A percentile compares a stretch with the other conserved stretches of the same genome.
phyloP scores from a whole-genome alignment of 2,888 invertebrate genomes.

The Punctoribates punctum region DNA sequence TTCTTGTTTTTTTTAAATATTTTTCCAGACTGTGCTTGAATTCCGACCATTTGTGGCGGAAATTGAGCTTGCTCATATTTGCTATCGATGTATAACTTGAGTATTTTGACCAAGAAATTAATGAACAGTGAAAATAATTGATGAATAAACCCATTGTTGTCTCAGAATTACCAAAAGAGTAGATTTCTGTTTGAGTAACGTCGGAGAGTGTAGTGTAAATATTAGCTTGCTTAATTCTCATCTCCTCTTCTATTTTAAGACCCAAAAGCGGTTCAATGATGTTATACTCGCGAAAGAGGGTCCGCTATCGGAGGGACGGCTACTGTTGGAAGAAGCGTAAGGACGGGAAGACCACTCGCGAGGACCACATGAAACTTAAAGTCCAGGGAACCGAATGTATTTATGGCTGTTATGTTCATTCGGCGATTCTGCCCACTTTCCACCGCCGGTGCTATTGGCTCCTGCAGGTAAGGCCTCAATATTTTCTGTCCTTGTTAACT shows the following conservation, averaged over 20 bases:
- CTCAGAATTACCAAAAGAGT: too few species aligned
- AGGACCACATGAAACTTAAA: slow-evolving; percentile 99
- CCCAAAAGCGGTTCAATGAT: slow-evolving; percentile 96
- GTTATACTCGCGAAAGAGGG: slow-evolving; percentile 91
- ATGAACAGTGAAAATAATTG: too few species aligned
- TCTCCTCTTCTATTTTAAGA: slow-evolving; percentile 63
- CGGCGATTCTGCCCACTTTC: slow-evolving; percentile 96
- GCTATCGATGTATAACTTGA: too few species aligned
- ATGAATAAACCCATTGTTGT: too few species aligned
- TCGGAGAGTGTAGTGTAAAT: too few species aligned
- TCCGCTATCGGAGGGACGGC: slow-evolving; percentile 89
- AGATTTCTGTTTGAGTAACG: too few species aligned
- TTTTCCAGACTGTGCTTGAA: too few species aligned
- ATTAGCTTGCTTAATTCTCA: too few species aligned
- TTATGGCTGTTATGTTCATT: slow-evolving; percentile 98
- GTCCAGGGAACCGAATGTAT: slow-evolving; percentile 96
- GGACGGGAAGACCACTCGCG: slow-evolving; percentile 94
- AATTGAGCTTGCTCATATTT: too few species aligned
- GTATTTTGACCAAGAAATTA: too few species aligned
- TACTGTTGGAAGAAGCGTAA: slow-evolving; percentile 99
- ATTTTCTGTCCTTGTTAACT: not conserved
- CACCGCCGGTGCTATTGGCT: slow-evolving; percentile 98
- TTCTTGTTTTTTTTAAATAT: too few species aligned
- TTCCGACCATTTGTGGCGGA: too few species aligned
- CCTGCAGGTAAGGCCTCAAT: slow-evolving; percentile 67